Base-by-base conservation (phyloP, 2,113 vertebrate species). In the Numida meleagris region DNA sequence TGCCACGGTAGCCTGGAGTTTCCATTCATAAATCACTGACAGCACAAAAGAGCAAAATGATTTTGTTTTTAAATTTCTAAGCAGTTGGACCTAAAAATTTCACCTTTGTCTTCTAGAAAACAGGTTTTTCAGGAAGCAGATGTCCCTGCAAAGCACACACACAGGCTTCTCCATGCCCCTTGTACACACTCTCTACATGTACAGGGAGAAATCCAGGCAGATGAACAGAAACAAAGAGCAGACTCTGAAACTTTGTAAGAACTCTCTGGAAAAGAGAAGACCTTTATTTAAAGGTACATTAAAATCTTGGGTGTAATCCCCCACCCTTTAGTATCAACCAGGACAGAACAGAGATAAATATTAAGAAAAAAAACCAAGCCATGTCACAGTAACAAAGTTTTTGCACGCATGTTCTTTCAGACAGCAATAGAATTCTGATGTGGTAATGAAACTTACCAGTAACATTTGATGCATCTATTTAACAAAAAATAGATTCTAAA, bases 381-480 rank as follows among this genome's bases (percentile, higher is more conserved):
- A 85, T 21, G 80, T 55, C 9, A 87, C 68, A 89, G 21, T 62
- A 63, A 70, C 16, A n/a, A 42, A 17, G 38, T 81, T 82, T 50
- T 25, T 5, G 63, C 66, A 70, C 42, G 70, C 18, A 8, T n/a
- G 4, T 34, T 17, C n/a, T 82, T 65, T 38, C 48, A 55, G 63
- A 70, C 57, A 78, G 43, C 40, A 90, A 45, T 4, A 73, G 55
- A 62, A 34, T 33, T 82, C 59, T 57, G n/a, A 75, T 73, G 36
- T 0, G 91, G 93, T 96, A 96, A 96, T 96, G 83, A 92, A 97
- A 96, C 94, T 93, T 96, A 97, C 92, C 91, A 62, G 61, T 82
- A 91, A 96, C 51, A 57, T 17, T 3, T 61, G 58, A 48, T 61
- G 57, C 77, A 91, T 46, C 86, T 94, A 89, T 89, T 94, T 88